phyloP scores from a whole-genome alignment of 2,888 invertebrate species.

The Nezara viridula region DNA sequence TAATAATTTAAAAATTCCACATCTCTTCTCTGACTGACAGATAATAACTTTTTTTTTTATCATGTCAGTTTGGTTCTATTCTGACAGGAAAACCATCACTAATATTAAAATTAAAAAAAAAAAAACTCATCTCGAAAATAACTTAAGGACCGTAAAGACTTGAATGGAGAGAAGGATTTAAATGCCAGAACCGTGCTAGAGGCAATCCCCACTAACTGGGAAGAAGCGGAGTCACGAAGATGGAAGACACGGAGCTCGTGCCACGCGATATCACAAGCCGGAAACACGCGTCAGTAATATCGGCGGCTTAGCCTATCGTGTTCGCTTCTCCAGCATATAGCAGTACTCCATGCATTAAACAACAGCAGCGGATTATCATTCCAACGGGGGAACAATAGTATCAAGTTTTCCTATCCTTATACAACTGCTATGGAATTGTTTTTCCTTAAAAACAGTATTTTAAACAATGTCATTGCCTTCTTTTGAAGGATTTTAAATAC shows the following conservation, averaged over 20 bases:
- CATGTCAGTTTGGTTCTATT: neutral
- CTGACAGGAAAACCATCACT: neutral
- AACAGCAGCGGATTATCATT: neutral
- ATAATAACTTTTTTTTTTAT: neutral
- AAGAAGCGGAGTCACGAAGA: neutral
- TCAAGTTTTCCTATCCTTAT: too few species aligned
- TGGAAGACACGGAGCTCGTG: conserved; percentile 37
- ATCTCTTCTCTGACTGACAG: neutral
- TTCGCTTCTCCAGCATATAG: neutral
- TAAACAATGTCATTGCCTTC: too few species aligned
- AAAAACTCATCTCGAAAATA: neutral
- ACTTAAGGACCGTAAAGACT: neutral
- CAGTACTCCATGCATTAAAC: neutral
- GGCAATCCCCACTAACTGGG: neutral
- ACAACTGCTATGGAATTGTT: too few species aligned
- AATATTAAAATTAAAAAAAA: neutral
- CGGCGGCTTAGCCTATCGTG: neutral
- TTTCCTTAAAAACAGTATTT: too few species aligned
- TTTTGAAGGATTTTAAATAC: too few species aligned
- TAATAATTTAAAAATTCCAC: neutral
- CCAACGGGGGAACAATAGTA: neutral
- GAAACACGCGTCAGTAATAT: conserved; percentile 2
- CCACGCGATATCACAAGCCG: neutral
- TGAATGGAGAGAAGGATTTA: neutral
- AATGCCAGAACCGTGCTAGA: conserved; percentile 17